A percentile compares a stretch with the other conserved stretches of the same genome.
phyloP scores from a whole-genome alignment of 53 echinoderm and acorn worm genomes.

The Henricia sp. region DNA sequence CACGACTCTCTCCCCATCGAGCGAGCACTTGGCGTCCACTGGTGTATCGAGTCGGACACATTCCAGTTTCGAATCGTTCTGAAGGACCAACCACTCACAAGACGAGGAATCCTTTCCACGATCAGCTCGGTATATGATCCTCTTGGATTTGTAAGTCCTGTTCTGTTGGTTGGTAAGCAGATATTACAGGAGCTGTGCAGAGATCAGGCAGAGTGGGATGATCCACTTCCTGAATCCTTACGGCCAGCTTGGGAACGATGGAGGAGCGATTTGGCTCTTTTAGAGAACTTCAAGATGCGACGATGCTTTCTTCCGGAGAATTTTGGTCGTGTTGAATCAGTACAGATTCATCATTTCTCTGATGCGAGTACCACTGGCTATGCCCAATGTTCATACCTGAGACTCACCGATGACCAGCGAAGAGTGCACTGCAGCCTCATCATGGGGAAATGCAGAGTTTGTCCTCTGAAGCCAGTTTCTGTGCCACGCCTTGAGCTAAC shows the following conservation, averaged over 20 bases:
- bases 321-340: conserved; percentile 18
- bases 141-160: conserved; percentile 61
- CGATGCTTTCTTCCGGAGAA: conserved; percentile 44
- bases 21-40: conserved; percentile 67
- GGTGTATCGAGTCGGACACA: conserved; percentile 71
- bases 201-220: conserved; percentile 65
- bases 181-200: conserved; percentile 70
- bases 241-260: conserved; percentile 45
- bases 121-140: conserved; percentile 79
- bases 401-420: conserved; percentile 34
- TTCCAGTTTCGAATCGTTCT: conserved; percentile 72
- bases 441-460: conserved; percentile 71
- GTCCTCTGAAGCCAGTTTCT: conserved; percentile 51
- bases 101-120: conserved; percentile 60
- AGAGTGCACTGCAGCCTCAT: conserved; percentile 35
- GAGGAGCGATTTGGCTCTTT: not conserved
- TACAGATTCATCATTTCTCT: conserved; percentile 56
- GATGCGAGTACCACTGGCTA: conserved; percentile 66
- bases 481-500: conserved; percentile 66
- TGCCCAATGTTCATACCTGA: conserved; percentile 72
- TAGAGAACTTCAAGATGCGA: conserved; percentile 40
- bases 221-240: conserved; percentile 62
- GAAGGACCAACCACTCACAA: conserved; percentile 61
- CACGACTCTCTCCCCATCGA: conserved; percentile 55
- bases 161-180: conserved; percentile 66